Percentiles rank a stretch among this genome's conserved stretches.
Conservation (phyloP, 2,113 vertebrate genomes). For the Junco hyemalis region DNA sequence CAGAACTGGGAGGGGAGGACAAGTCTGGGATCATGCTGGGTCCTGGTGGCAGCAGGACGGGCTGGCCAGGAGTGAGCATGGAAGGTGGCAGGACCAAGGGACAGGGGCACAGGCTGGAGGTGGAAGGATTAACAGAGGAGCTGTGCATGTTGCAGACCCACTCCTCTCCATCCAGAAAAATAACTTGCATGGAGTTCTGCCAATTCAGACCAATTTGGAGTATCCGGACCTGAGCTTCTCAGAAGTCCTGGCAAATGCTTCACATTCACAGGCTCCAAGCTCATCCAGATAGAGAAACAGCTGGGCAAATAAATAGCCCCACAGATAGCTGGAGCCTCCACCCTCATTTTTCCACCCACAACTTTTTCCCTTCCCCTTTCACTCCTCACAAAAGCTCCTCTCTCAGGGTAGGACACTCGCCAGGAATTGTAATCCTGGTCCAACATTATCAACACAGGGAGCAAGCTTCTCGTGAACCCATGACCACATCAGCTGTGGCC, state of each 20-base stretch:
- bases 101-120: not conserved
- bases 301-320: conserved; percentile 56
- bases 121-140: not conserved
- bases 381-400: not conserved
- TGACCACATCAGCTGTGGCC: not conserved
- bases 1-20: not conserved
- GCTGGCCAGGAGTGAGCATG: not conserved
- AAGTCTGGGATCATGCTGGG: not conserved
- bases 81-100: not conserved
- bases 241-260: conserved; percentile 47
- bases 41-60: not conserved
- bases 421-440: not conserved
- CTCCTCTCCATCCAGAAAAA: not conserved
- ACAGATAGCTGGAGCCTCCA: conserved; percentile 33
- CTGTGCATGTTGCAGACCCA: not conserved
- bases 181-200: conserved; percentile 21
- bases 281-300: conserved; percentile 39
- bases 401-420: not conserved
- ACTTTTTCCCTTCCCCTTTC: conserved; percentile 11
- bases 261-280: conserved; percentile 15
- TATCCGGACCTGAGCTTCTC: conserved; percentile 17
- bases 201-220: not conserved
- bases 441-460: not conserved
- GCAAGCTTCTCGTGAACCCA: not conserved
- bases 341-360: conserved; percentile 55